A percentile compares a stretch with the other conserved stretches of the same genome.
phyloP scores from a whole-genome alignment of 2,888 invertebrate genomes.

The Polymixis flavicincta region DNA sequence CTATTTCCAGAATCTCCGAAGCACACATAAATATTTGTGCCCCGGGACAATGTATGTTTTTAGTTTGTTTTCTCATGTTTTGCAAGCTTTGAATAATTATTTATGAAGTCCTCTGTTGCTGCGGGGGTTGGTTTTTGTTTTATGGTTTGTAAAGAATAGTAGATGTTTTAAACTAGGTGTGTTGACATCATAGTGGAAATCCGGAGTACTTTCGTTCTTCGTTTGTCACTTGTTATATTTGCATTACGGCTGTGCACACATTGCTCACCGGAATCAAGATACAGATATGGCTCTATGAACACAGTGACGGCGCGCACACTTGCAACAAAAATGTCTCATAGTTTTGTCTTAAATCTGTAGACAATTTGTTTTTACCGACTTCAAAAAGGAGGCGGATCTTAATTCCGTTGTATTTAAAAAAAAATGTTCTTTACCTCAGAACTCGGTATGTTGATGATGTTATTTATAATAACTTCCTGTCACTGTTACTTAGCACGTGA shows the following conservation, averaged over 20 bases:
- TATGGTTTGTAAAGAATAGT: conserved; percentile 38
- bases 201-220: background rate
- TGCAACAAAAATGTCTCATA: background rate
- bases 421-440: too few relatives aligned
- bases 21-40: conserved; percentile 58
- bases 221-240: background rate
- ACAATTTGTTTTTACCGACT: too few relatives aligned
- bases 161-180: conserved; percentile 21
- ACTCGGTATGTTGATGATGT: too few relatives aligned
- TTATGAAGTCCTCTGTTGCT: conserved; percentile 47
- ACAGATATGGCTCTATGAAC: background rate
- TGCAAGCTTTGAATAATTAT: conserved; percentile 58
- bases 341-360: too few relatives aligned
- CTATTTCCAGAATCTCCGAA: conserved; percentile 36
- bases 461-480: too few relatives aligned
- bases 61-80: conserved; percentile 59
- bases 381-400: too few relatives aligned
- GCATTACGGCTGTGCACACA: background rate
- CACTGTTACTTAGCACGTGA: too few relatives aligned
- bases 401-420: too few relatives aligned
- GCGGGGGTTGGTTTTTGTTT: conserved; percentile 36
- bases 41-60: conserved; percentile 56
- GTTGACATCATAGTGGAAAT: conserved; percentile 6
- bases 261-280: background rate
- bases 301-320: background rate